phyloP scores from a whole-genome alignment of 2,888 invertebrate genomes.

The Orthosia incerta region DNA sequence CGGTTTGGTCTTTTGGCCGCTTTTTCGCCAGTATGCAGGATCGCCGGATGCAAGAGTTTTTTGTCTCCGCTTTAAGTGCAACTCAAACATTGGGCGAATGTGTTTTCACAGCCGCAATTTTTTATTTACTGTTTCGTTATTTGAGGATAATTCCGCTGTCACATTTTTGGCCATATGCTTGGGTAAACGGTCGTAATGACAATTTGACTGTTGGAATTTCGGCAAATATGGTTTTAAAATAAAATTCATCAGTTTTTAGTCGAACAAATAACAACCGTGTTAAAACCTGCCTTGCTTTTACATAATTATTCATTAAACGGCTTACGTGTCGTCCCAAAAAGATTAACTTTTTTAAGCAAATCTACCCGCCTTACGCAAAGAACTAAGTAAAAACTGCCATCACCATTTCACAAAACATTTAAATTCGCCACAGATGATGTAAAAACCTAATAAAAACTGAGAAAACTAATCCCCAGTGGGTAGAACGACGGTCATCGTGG shows the following conservation, averaged over 20 bases:
- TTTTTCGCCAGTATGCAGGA: conserved; percentile 82
- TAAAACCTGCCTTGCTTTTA: neutral
- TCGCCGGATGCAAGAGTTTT: conserved; percentile 81
- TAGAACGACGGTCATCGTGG: conserved; percentile 56
- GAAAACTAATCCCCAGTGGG: conserved; percentile 63
- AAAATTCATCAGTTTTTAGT: conserved; percentile 9
- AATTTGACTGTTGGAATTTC: conserved; percentile 32
- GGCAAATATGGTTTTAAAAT: conserved; percentile 30
- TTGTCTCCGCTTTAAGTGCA: conserved; percentile 80
- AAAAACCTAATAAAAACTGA: conserved; percentile 56
- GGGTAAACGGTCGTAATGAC: conserved; percentile 49
- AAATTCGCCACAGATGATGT: conserved; percentile 57
- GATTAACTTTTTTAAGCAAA: neutral
- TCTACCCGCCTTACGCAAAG: conserved; percentile 4
- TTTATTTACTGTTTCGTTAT: conserved; percentile 68
- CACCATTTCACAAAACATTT: conserved; percentile 48
- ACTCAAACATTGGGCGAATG: conserved; percentile 79
- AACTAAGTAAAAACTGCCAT: conserved; percentile 26
- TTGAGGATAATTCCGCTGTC: conserved; percentile 58
- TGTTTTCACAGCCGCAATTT: conserved; percentile 70
- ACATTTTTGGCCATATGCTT: conserved; percentile 64
- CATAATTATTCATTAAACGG: conserved; percentile 7
- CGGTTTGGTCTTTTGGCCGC: conserved; percentile 84
- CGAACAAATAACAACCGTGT: neutral
- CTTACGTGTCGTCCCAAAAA: neutral